Percentiles rank a stretch among this genome's conserved stretches.
These are phyloP conservation scores for Gymnoscelis rufifasciata DNA, from an alignment of 2,888 invertebrate species.

Conservation along the genomic window DNA sequence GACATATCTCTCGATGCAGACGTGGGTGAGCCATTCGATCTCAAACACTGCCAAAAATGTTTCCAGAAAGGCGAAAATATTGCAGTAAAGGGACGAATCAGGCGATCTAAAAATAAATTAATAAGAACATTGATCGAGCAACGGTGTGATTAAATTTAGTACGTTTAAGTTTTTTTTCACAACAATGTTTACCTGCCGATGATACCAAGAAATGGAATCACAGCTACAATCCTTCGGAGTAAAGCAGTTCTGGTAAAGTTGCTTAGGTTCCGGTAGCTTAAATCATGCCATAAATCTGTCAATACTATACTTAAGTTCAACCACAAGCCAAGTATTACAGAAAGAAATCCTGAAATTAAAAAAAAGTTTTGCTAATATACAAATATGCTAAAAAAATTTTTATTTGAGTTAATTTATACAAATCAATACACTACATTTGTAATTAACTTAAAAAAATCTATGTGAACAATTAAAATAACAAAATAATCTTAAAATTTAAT, in stretches of 20 bases:
- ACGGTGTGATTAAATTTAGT: too few species aligned
- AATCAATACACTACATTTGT: too few species aligned
- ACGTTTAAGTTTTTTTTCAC: too few species aligned
- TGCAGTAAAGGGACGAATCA: slow-evolving; percentile 39
- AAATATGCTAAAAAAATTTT: too few species aligned
- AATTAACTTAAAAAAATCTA: too few species aligned
- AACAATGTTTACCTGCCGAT: slow-evolving; percentile 30
- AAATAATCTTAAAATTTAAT: neutral
- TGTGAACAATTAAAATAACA: neutral
- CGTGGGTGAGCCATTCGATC: slow-evolving; percentile 63
- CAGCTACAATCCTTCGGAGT: slow-evolving; percentile 39
- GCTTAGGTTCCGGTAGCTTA: slow-evolving; percentile 61
- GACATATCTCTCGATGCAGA: slow-evolving; percentile 72
- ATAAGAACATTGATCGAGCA: neutral
- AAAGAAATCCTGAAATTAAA: slow-evolving; percentile 44
- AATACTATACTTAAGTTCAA: slow-evolving; percentile 40
- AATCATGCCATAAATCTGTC: slow-evolving; percentile 40
- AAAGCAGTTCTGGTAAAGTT: slow-evolving; percentile 53
- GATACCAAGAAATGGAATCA: slow-evolving; percentile 25
- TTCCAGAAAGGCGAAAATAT: slow-evolving; percentile 54
- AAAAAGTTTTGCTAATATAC: neutral
- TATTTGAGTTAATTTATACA: too few species aligned
- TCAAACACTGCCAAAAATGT: slow-evolving; percentile 68
- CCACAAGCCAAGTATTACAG: slow-evolving; percentile 42
- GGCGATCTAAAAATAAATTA: slow-evolving; percentile 9